These are phyloP conservation scores for Trachemys scripta DNA, from an alignment of 2,113 vertebrate species.

Conservation along the genomic window DNA sequence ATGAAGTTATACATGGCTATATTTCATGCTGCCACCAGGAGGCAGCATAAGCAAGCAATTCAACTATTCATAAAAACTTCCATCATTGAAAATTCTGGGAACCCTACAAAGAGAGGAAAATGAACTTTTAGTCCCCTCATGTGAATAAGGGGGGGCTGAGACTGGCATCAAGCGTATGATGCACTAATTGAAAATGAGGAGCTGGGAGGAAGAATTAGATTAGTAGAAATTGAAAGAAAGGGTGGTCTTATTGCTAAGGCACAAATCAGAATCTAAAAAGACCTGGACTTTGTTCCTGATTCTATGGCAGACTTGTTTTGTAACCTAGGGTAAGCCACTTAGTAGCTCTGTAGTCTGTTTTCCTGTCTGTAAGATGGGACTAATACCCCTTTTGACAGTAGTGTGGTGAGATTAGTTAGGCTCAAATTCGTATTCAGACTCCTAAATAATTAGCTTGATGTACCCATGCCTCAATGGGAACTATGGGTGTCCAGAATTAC, in stretches of 20 bases:
- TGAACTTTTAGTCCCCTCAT: background rate
- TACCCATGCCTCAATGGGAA: background rate
- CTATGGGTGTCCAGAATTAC: background rate
- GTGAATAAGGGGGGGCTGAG: background rate
- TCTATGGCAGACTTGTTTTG: background rate
- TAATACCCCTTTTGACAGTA: background rate
- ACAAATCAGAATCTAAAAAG: background rate
- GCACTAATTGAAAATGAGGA: background rate
- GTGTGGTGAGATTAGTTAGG: background rate
- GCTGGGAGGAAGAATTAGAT: background rate
- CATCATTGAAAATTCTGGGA: background rate
- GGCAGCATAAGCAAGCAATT: background rate
- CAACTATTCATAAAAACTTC: background rate
- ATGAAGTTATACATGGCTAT: background rate
- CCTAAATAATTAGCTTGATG: background rate
- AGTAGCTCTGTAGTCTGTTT: background rate
- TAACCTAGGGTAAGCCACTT: background rate
- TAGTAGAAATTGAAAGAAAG: background rate
- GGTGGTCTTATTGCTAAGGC: background rate
- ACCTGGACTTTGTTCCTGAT: constrained; percentile 17
- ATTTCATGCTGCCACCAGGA: background rate
- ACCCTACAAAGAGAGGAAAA: background rate
- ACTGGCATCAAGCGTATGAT: background rate
- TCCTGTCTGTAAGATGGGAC: background rate
- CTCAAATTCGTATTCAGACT: background rate